A percentile compares a stretch with the other conserved stretches of the same genome.
phyloP scores from a whole-genome alignment of 1,140 invertebrate species.

The Venturia canescens region DNA sequence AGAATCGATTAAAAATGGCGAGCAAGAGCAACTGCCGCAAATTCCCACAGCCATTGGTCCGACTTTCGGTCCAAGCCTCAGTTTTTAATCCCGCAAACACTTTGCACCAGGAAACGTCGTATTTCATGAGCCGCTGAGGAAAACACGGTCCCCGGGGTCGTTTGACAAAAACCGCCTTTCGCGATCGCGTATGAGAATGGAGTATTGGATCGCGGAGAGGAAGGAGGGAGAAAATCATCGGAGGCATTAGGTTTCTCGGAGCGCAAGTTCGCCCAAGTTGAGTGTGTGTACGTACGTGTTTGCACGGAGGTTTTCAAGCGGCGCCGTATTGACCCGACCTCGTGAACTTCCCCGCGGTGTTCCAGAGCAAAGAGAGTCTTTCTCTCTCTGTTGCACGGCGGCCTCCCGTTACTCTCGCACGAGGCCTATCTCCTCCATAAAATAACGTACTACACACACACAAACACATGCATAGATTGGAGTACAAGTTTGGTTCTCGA shows the following conservation, averaged over 20 bases:
- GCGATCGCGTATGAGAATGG: not conserved
- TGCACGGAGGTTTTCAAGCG: conserved; percentile 37
- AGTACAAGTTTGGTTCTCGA: conserved; percentile 49
- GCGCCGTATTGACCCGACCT: conserved; percentile 68
- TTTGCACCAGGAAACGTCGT: not conserved
- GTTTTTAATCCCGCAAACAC: not conserved
- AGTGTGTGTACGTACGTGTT: not conserved
- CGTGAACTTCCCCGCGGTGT: conserved; percentile 64
- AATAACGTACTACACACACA: conserved; percentile 52
- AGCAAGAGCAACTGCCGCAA: too few species aligned
- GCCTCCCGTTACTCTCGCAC: conserved; percentile 52
- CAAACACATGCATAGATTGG: not conserved
- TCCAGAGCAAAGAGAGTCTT: conserved; percentile 29
- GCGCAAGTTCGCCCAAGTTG: not conserved
- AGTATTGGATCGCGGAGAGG: not conserved
- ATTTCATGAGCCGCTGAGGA: not conserved
- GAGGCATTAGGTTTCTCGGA: conserved; percentile 18
- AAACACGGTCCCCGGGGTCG: conserved; percentile 13
- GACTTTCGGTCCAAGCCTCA: too few species aligned
- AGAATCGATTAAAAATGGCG: too few species aligned
- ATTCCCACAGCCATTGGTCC: too few species aligned
- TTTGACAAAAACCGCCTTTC: conserved; percentile 31
- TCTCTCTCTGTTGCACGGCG: not conserved
- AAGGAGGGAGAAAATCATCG: conserved; percentile 23
- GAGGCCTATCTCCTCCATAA: conserved; percentile 28